These are phyloP conservation scores for Oreortyx pictus DNA, from an alignment of 2,797 vertebrate species.

Conservation along the genomic window DNA sequence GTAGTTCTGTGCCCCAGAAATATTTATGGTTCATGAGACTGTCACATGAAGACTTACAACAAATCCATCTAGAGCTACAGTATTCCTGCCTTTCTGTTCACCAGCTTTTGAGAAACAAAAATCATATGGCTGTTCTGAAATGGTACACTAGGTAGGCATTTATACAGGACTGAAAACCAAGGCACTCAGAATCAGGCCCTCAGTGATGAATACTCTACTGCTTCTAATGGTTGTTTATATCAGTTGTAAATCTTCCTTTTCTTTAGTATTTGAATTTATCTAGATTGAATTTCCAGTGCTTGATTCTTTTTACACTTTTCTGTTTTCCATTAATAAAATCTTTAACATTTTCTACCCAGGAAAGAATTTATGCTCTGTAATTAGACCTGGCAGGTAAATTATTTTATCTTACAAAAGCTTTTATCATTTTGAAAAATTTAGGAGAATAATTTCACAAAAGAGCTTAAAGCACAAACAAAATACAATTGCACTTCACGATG, in stretches of 20 bases:
- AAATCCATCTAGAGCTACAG: not conserved
- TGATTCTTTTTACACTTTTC: not conserved
- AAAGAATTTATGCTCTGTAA: not conserved
- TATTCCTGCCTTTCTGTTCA: not conserved
- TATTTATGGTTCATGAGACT: not conserved
- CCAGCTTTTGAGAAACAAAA: not conserved
- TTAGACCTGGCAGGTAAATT: not conserved
- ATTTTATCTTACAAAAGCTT: not conserved
- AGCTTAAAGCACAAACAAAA: not conserved
- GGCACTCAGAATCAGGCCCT: not conserved
- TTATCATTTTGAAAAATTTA: not conserved
- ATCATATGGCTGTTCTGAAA: not conserved
- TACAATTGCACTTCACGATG: not conserved
- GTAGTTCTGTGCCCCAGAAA: not conserved
- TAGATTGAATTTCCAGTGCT: not conserved
- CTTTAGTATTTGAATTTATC: not conserved
- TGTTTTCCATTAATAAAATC: not conserved
- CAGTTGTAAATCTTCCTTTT: not conserved
- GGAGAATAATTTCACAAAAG: not conserved
- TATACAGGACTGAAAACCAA: not conserved
- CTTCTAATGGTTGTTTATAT: not conserved
- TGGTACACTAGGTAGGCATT: fast-evolving
- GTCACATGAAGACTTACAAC: not conserved
- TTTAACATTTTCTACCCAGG: not conserved
- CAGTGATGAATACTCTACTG: not conserved